A percentile compares a stretch with the other conserved stretches of the same genome.
phyloP scores from a whole-genome alignment of 2,888 invertebrate species.

The Andrena fulva region DNA sequence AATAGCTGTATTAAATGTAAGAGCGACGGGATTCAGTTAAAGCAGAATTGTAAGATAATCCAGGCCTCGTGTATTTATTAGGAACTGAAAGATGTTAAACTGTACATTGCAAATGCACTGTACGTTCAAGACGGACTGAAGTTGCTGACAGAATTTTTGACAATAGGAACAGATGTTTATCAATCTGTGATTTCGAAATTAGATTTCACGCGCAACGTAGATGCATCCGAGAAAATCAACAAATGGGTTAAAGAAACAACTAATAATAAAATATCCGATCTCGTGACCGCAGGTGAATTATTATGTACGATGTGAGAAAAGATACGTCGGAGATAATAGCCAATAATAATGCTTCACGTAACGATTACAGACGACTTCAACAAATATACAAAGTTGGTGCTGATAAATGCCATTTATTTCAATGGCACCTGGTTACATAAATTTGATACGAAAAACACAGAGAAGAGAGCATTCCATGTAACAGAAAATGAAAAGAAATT shows the following conservation, averaged over 20 bases:
- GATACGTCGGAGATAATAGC: neutral
- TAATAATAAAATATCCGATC: conserved; percentile 91
- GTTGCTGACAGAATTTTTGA: conserved; percentile 86
- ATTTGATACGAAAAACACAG: conserved; percentile 86
- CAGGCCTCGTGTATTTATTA: conserved; percentile 50
- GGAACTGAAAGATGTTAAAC: conserved; percentile 85
- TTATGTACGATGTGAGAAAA: neutral
- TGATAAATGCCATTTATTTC: conserved; percentile 94
- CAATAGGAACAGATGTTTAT: conserved; percentile 88
- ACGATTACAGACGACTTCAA: conserved; percentile 85
- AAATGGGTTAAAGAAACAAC: conserved; percentile 92
- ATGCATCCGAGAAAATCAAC: conserved; percentile 88
- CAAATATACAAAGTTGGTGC: conserved; percentile 88
- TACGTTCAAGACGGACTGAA: conserved; percentile 87
- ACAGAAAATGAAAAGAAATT: conserved; percentile 86
- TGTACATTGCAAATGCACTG: conserved; percentile 90
- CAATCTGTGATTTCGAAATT: conserved; percentile 88
- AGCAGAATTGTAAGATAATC: neutral
- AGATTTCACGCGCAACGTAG: conserved; percentile 86
- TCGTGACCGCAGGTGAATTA: conserved; percentile 87
- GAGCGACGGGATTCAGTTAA: neutral
- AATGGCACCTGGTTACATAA: conserved; percentile 91
- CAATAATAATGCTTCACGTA: neutral
- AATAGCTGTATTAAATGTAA: conserved; percentile 73
- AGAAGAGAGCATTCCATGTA: conserved; percentile 87